Percentiles rank a stretch among this genome's conserved stretches.
These are phyloP conservation scores for Chondrilla cf. caribensis DNA, from an alignment of 37 sponge, comb jelly and placozoan genomes.

Conservation along the genomic window DNA sequence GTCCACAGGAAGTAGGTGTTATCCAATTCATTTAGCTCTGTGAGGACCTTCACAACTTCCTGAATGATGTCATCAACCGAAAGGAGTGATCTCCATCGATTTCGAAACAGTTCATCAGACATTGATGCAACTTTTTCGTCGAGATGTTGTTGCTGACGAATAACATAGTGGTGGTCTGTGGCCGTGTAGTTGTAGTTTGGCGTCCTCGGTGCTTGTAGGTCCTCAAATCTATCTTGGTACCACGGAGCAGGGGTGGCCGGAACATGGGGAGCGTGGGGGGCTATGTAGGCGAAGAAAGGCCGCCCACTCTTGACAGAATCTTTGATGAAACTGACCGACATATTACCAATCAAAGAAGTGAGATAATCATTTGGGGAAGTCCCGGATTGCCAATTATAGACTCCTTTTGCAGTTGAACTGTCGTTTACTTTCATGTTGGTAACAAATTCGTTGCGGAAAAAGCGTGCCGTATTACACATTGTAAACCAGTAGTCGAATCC, in stretches of 20 bases:
- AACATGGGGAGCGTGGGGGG: constrained; percentile 78
- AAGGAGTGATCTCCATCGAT: constrained; percentile 65
- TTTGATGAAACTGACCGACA: constrained; percentile 40
- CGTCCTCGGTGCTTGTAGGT: constrained; percentile 57
- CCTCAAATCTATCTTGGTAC: constrained; percentile 49
- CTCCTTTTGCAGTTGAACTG: too few relatives aligned
- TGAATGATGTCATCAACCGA: constrained; percentile 77
- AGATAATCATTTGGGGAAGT: constrained; percentile 57
- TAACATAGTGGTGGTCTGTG: constrained; percentile 64
- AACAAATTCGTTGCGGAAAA: constrained; percentile 46
- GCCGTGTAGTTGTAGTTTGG: constrained; percentile 71
- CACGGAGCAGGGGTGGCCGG: constrained; percentile 83
- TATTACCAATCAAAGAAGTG: constrained; percentile 71
- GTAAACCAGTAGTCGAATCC: constrained; percentile 57
- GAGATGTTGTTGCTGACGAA: constrained; percentile 48
- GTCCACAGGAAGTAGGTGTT: constrained; percentile 74
- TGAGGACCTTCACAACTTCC: constrained; percentile 40
- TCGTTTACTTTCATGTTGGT: constrained; percentile 20
- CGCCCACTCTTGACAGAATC: constrained; percentile 5
- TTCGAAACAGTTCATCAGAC: constrained; percentile 57
- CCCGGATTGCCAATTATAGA: background rate
- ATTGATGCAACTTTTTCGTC: constrained; percentile 7
- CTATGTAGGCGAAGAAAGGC: constrained; percentile 78
- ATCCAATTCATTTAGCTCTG: constrained; percentile 33
- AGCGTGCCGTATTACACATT: constrained; percentile 63